phyloP scores from a whole-genome alignment of 2,888 invertebrate species.

The Platycheirus albimanus region DNA sequence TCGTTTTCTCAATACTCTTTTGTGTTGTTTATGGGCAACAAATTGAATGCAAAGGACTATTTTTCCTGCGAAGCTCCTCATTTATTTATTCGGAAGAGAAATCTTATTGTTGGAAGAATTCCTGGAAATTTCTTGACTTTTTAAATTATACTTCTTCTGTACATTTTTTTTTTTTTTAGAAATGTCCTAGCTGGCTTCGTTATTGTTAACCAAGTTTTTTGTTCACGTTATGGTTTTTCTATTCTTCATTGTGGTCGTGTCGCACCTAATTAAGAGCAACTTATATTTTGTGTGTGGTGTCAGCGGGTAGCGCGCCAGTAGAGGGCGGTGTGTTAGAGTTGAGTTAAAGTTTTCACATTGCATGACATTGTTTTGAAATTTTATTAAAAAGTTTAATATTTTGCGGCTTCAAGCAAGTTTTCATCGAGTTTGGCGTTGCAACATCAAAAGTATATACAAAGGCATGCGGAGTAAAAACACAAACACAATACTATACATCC shows the following conservation, averaged over 20 bases:
- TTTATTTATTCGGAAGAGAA: no score
- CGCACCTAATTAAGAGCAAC: slow-evolving; percentile 24
- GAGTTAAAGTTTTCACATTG: slow-evolving; percentile 24
- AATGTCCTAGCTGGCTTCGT: slow-evolving; percentile 3
- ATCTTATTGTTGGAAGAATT: no score
- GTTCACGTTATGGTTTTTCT: slow-evolving; percentile 1
- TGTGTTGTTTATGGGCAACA: no score
- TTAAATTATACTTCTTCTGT: no score
- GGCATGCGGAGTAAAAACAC: background rate
- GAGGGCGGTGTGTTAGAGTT: slow-evolving; percentile 9
- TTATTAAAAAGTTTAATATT: slow-evolving; percentile 20
- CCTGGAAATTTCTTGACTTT: no score
- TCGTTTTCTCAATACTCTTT: no score
- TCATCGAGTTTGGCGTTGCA: background rate
- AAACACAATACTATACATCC: background rate
- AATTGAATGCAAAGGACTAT: no score
- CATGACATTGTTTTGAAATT: slow-evolving; percentile 32
- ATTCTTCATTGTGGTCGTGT: slow-evolving; percentile 4
- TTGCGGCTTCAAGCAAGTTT: slow-evolving; percentile 13
- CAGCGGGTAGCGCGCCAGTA: no score
- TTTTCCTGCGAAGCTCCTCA: no score
- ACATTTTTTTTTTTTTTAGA: no score
- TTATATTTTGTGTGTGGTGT: slow-evolving; percentile 6
- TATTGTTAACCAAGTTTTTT: background rate
- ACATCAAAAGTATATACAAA: background rate